A percentile compares a stretch with the other conserved stretches of the same genome.
phyloP scores from a whole-genome alignment of 2,888 invertebrate genomes.

The Helicoverpa assulta region DNA sequence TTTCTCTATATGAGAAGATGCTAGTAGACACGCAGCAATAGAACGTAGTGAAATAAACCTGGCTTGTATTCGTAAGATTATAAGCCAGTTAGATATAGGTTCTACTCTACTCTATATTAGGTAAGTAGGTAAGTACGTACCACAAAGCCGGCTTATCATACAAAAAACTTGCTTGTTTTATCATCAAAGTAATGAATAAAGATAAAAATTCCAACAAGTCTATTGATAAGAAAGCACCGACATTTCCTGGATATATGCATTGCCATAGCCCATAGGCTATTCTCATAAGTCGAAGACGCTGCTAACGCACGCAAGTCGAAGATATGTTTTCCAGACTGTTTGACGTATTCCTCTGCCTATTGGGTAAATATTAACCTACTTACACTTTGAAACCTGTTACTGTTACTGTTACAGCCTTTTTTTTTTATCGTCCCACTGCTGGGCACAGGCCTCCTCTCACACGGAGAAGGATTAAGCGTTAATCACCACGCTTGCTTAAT shows the following conservation, averaged over 20 bases:
- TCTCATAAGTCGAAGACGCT: constrained; percentile 23
- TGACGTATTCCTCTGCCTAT: constrained; percentile 13
- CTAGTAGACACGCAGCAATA: too few relatives aligned
- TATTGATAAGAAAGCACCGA: constrained; percentile 36
- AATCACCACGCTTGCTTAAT: too few relatives aligned
- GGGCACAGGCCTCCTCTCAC: too few relatives aligned
- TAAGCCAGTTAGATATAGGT: too few relatives aligned
- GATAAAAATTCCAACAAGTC: constrained; percentile 44
- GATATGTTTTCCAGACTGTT: constrained; percentile 33
- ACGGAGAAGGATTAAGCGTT: too few relatives aligned
- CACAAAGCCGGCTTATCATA: neutral
- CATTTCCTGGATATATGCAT: constrained; percentile 33
- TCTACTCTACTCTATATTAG: too few relatives aligned
- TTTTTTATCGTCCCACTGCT: too few relatives aligned
- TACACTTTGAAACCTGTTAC: neutral
- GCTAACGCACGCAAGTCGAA: constrained; percentile 21
- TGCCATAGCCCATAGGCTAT: constrained; percentile 6
- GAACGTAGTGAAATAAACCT: too few relatives aligned
- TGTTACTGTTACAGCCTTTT: too few relatives aligned
- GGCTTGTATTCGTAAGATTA: too few relatives aligned
- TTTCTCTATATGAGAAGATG: too few relatives aligned
- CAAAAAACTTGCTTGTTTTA: neutral
- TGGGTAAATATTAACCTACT: constrained; percentile 36
- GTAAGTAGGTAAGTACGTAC: neutral
- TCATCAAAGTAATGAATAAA: constrained; percentile 25